Base-by-base conservation (phyloP, 2,888 invertebrate genomes). In the Drosophila pullipes region DNA sequence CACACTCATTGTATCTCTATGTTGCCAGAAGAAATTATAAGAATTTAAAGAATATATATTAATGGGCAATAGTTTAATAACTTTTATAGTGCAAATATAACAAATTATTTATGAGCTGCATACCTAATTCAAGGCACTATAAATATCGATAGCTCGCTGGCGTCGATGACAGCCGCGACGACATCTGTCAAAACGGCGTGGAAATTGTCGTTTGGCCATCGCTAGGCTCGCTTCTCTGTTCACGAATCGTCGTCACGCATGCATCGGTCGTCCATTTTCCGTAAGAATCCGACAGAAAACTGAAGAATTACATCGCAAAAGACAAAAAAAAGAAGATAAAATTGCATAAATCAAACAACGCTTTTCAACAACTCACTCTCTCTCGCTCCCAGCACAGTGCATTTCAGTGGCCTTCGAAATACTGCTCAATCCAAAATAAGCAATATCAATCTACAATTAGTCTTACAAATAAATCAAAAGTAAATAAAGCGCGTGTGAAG, bases 401-500 rank as follows among this genome's bases (percentile, higher is more conserved):
- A 85, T 85, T 91, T 89, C 76, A 85, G 85, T 85, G 85, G 85
- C 85, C 85, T 85, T 85, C 76, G 59, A 81, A 85, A 89, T 86
- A 85, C 87, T 91, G 85, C 91, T 85, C 91, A 91, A 88, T 65
- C 39, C 61, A 57, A 75, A 13, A 74, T 73, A 89, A 85, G 91
- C 85, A 81, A 86, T 83, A 83, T 60, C 54, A 73, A 78, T 83
- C 76, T 83, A 71, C 60, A 68, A 74, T 65, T 75, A 83, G 77
- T 68, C 71, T 71, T 69, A 74, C 71, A 72, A 83, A 81, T 75
- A 87, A 78, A 73, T 47, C 25, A 85, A 79, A 83, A 85, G 91
- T 85, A 85, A 89, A 91, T 89, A 89, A 87, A 87, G 72, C 82
- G 76, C 74, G 78, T 89, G 85, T 89, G 87, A 90, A 86, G 90